These are phyloP conservation scores for Calcarius lapponicus DNA, from an alignment of 2,797 vertebrate species.

Conservation along the genomic window DNA sequence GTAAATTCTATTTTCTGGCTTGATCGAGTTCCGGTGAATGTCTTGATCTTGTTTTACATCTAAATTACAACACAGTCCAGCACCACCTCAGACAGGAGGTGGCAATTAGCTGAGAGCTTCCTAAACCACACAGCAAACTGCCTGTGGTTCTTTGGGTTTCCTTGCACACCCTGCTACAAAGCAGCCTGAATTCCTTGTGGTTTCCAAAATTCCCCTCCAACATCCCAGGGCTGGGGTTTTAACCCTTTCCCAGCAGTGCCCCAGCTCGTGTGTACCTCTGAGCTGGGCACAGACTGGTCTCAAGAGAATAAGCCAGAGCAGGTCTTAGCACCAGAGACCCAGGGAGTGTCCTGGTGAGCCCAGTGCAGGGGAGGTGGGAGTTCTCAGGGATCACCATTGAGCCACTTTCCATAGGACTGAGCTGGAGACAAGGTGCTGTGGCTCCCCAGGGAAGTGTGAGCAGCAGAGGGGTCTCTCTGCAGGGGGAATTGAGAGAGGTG, in stretches of 20 bases:
- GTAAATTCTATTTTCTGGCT: slow-evolving; percentile 4
- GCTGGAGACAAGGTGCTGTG: accelerated
- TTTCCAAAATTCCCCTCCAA: background rate
- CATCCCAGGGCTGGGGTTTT: background rate
- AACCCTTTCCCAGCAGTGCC: background rate
- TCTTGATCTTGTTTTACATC: slow-evolving; percentile 13
- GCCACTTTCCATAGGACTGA: background rate
- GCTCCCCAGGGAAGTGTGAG: background rate
- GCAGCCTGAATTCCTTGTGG: background rate
- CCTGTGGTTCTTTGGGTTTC: background rate
- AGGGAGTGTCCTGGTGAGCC: background rate
- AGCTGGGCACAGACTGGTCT: background rate
- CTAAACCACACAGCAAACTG: background rate
- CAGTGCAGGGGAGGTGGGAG: background rate
- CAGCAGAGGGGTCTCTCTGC: background rate
- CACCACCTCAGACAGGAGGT: background rate
- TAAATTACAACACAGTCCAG: background rate
- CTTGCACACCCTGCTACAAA: background rate
- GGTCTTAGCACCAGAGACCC: background rate
- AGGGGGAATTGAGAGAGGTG: background rate
- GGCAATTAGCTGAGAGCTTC: background rate
- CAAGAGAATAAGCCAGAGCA: background rate
- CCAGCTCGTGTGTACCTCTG: background rate
- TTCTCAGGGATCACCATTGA: background rate
- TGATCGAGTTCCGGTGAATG: background rate